Base-by-base conservation (phyloP, 2,797 vertebrate genomes). In the Lateolabrax maculatus region DNA sequence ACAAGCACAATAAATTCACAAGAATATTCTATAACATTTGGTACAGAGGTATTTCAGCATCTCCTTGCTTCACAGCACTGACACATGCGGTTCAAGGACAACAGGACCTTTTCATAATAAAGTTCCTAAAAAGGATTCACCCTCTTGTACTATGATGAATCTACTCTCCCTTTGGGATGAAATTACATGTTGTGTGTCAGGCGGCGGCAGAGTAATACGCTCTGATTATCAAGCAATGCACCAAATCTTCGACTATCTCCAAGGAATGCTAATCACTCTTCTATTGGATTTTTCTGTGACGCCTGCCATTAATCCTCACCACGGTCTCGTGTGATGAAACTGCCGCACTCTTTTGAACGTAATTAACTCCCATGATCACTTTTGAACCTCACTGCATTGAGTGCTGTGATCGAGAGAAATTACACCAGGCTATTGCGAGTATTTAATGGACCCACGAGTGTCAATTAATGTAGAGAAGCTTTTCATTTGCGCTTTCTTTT, bases 331-430 rank as follows among this genome's bases (percentile, higher is more conserved):
- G 88, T 87, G 92, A 89, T 90, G 90, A 89, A 92, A 86, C 77
- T 27, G 76, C 77, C 13, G 76, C 89, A 49, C 88, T 92, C 90
- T 88, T 92, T 86, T 90, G 88, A 90, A 92, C 79, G 76, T 93
- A 93, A 94, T 94, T 91, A 94, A 93, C 90, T 94, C 89, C 89
- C 86, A 83, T 89, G 88, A 91, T 90, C 84, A 76, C 87, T 91
- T 91, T 85, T 89, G 91, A 92, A 90, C 86, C 84, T 84, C 78
- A 1, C 81, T 34, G 90, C 86, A 87, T 79, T 74, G 86, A 91
- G 90, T 89, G 87, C 81, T 85, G 80, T 61, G 91, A 91, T 92
- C 68, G 86, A 90, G 89, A 90, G 88, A 86, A 91, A 90, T 89
- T 83, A 87, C 86, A 84, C 77, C 61, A 18, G 86, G 71, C 85